Base-by-base conservation (phyloP, 2,113 vertebrate genomes). In the Prunella himalayana region DNA sequence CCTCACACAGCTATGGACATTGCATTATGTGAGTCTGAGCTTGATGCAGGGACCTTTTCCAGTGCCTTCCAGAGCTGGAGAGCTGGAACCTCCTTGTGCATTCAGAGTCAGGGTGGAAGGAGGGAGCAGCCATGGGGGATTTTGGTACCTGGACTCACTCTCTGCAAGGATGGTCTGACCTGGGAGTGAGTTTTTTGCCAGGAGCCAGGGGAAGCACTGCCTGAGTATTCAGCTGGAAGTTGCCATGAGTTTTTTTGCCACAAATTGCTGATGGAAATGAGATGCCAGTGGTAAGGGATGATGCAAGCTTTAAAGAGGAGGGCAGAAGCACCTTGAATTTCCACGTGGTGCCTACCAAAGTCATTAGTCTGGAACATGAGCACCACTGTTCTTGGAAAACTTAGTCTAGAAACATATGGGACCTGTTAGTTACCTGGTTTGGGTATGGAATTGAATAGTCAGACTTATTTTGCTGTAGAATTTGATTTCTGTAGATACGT, bases 91-190 rank as follows among this genome's bases (percentile, higher is more conserved):
- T 71, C 37, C 45, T 12, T 30, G 33, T 60, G 35, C 25, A 2
- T 45, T 44, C 1, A 0, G 11, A 44, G 49, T 21, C 7, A 50
- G 30, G 12, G 11, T 50, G 54, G 75, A 81, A 53, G 33, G 28
- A 77, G 25, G 35, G 23, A 75, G 45, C 31, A 57, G 42, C 1
- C 1, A 0, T 31, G 41, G 39, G 19, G 30, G 6, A 25, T 1
- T 13, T 51, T 66, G n/a, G 16, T 35, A 19, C 24, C 23, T 35
- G 61, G 5, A 11, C 28, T 47, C 11, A 7, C 13, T 69, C 50
- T 69, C 13, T 24, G 31, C 45, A 39, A 51, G 49, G 30, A 11
- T 0, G 11, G 14, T 7, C 10, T 3, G 0, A 7, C 30, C 33
- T 51, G 23, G 22, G 25, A 53, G 23, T 2, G 13, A 28, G 15